Conservation (phyloP, 2,113 vertebrate species). For the Rhynchopsitta pachyrhyncha region DNA sequence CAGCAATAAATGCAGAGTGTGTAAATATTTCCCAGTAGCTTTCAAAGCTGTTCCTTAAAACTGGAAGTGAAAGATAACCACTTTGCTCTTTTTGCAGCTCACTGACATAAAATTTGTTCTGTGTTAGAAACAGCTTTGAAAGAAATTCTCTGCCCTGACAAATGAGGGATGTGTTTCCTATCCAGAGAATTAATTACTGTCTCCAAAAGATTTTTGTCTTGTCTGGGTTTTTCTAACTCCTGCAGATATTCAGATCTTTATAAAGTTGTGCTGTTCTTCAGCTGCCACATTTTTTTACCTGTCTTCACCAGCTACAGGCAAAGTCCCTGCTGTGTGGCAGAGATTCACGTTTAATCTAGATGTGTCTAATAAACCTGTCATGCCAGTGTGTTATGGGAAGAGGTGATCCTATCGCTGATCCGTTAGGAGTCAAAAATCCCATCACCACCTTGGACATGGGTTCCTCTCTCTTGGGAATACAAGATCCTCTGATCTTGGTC, state of each 20-base stretch:
- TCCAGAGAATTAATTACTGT: not conserved
- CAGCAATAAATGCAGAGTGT: not conserved
- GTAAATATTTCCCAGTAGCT: not conserved
- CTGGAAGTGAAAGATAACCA: not conserved
- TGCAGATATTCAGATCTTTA: not conserved
- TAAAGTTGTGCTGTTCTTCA: not conserved
- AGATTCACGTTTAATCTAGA: fast-evolving
- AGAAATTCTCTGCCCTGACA: not conserved
- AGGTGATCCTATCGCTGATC: not conserved
- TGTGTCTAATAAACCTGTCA: not conserved
- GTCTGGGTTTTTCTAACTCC: not conserved
- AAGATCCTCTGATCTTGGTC: not conserved
- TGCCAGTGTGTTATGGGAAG: not conserved
- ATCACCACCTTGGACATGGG: fast-evolving
- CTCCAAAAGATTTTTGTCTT: not conserved
- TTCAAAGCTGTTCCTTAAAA: constrained; percentile 6
- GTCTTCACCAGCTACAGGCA: not conserved
- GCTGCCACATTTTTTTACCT: not conserved
- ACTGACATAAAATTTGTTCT: not conserved
- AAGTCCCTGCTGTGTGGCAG: not conserved
- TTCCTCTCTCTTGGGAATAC: not conserved
- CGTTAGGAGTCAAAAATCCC: not conserved
- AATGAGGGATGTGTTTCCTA: not conserved
- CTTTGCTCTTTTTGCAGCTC: not conserved
- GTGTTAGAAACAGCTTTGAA: not conserved